Evolutionary conservation across 2,113 vertebrate species (phyloP), one percentile per base, ranked within the genome.

Genomic region (Dermatemys mawii): DNA sequence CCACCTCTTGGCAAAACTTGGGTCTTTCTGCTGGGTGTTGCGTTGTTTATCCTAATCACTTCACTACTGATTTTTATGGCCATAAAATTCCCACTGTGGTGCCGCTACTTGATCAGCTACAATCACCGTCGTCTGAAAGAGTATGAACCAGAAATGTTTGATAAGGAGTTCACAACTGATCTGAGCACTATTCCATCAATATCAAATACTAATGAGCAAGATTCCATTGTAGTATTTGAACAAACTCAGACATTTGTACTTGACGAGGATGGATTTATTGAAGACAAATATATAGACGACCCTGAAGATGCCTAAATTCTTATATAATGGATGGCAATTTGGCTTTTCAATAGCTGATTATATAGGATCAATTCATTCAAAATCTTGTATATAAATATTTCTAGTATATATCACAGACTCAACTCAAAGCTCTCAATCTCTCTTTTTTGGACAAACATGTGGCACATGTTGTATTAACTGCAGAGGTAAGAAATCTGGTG

Each of bases 231-330:
- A 88, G 94, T 95, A 93, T 98, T 97, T 97, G 97, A 98, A 94
- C 97, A 98, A 97, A 91, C 92, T 53, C 95, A 96, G 73, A 88
- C 88, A 90, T 96, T 97, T 94, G 85, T 78, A 35, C 92, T 97
- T 35, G 98, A 97, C 8, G 99, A 99, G 27, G 99, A 99, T 88
- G 98, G 97, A 63, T 99, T 98, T 96, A 99, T 99, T 97, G 99
- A 99, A 96, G 99, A 99, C 85, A 98, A 98, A 49, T 99, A 99
- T 63, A 98, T 98, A 92, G 98, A 98, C 87, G 50, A 97, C 19
- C 97, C 97, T 3, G 96, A 97, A 75, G 84, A 96, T 83, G 86
- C 32, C 48, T 98, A 96, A 97, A 55, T 60, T 84, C 48, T 81
- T 93, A 90, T 55, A 67, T 78, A 80, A 75, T 0, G 8, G n/a